Conservation (phyloP, 2,113 vertebrate species). For the Stigmatopora argus region DNA sequence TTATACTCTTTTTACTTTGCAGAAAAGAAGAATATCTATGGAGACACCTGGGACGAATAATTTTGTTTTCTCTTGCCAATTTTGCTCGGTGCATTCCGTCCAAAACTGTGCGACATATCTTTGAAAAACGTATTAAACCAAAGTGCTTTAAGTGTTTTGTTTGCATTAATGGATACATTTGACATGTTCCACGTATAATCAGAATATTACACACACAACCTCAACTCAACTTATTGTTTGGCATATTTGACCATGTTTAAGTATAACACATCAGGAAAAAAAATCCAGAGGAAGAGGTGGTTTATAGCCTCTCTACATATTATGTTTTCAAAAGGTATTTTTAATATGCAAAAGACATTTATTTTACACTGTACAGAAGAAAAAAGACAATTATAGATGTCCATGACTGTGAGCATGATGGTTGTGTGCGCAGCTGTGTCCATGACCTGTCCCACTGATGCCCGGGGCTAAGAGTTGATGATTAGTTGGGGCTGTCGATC, state of each 20-base stretch:
- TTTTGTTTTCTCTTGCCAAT: background rate
- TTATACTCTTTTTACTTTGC: conserved; percentile 15
- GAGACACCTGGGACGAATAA: conserved; percentile 69
- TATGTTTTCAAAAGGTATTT: too few species aligned
- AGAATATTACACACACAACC: background rate
- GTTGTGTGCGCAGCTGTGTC: conserved; percentile 30
- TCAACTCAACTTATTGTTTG: background rate
- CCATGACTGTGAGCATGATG: conserved; percentile 22
- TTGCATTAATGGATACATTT: background rate
- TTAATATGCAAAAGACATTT: too few species aligned
- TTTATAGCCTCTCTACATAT: too few species aligned
- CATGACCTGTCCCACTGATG: conserved; percentile 15
- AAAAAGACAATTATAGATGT: background rate
- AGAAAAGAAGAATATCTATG: conserved; percentile 68
- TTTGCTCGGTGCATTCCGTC: too few species aligned
- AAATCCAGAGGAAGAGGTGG: too few species aligned
- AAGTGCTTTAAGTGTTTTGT: background rate
- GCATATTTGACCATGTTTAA: too few species aligned
- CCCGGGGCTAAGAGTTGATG: conserved; percentile 9
- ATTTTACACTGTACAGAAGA: background rate
- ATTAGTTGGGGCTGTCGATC: background rate
- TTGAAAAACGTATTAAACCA: conserved; percentile 35
- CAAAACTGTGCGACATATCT: conserved; percentile 3
- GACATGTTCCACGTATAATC: background rate
- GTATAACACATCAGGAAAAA: too few species aligned